Evolutionary conservation across 2,113 vertebrate species (phyloP).

Genomic region (Rhegmatorhina hoffmannsi): DNA sequence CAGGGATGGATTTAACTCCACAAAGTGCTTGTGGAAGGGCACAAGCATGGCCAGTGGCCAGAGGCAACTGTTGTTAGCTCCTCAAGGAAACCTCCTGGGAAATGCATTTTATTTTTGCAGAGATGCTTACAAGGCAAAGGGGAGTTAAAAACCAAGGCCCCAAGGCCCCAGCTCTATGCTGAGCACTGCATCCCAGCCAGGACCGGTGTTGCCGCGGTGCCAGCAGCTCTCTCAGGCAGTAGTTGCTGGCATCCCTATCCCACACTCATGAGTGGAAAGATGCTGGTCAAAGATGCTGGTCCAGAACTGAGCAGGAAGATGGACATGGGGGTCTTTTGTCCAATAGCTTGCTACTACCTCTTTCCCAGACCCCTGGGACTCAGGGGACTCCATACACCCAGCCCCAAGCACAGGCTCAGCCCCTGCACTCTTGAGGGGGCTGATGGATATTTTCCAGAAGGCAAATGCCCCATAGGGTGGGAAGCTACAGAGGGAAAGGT

Average conservation of each 20-base stretch:
- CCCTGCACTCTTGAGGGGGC: rapidly evolving
- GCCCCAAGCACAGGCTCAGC: neutral
- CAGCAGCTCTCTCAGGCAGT: rapidly evolving
- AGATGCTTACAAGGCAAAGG: neutral
- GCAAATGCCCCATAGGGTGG: rapidly evolving
- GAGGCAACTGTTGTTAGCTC: rapidly evolving
- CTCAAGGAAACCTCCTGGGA: neutral
- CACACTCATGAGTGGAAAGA: rapidly evolving
- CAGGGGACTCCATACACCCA: neutral
- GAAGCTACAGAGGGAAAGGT: neutral
- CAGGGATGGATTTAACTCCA: neutral
- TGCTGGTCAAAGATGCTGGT: neutral
- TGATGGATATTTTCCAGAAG: neutral
- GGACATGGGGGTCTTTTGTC: rapidly evolving
- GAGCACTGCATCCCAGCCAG: neutral
- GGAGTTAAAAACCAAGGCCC: neutral
- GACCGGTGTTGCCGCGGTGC: neutral
- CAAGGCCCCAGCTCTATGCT: neutral
- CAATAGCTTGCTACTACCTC: rapidly evolving
- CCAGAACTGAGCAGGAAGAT: neutral
- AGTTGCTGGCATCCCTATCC: neutral
- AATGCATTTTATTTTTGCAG: neutral
- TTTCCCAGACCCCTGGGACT: neutral
- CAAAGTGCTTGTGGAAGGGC: rapidly evolving
- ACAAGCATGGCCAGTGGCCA: neutral